Base-by-base conservation (phyloP, 2,113 vertebrate genomes). In the Larimichthys polyactis region DNA sequence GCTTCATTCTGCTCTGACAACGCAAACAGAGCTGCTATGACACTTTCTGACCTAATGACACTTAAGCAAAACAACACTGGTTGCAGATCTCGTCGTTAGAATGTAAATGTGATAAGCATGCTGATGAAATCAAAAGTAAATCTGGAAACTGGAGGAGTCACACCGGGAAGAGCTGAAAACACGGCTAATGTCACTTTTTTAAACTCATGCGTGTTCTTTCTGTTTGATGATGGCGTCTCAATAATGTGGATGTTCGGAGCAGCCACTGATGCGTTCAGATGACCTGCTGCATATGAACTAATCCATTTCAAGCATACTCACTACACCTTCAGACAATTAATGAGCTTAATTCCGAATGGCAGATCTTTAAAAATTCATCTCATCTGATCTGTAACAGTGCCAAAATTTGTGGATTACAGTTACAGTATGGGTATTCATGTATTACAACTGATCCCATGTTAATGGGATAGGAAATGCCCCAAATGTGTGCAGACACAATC, bases 11-110 rank as follows among this genome's bases (percentile, higher is more conserved):
- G 54, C 79, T 78, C 54, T 43, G 67, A 75, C 82, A 73, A 79
- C 83, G 82, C 85, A 84, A 89, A 87, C 86, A 88, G 78, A 87
- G 75, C 76, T 43, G 59, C 80, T 22, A 20, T 51, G 72, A 76
- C 57, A 66, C 71, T 69, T 64, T 62, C 67, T 17, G 79, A 70
- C 54, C 24, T 11, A 24, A 44, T 52, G 85, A 88, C 63, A 65
- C 29, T 1, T 16, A 75, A 66, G 76, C 72, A 55, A 60, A 80
- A 77, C 75, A 78, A 69, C 64, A 71, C 65, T 20, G 57, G 43
- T 7, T 64, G 65, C 84, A 65, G 60, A 58, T 58, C 68, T 24
- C 40, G 1, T 70, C 65, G 51, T 43, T 19, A 40, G 36, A 40
- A 77, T 76, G 36, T 63, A 29, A 46, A 82, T 67, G 32, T 36